Base-by-base conservation (phyloP, 2,797 vertebrate species). In the Xiphophorus birchmanni region DNA sequence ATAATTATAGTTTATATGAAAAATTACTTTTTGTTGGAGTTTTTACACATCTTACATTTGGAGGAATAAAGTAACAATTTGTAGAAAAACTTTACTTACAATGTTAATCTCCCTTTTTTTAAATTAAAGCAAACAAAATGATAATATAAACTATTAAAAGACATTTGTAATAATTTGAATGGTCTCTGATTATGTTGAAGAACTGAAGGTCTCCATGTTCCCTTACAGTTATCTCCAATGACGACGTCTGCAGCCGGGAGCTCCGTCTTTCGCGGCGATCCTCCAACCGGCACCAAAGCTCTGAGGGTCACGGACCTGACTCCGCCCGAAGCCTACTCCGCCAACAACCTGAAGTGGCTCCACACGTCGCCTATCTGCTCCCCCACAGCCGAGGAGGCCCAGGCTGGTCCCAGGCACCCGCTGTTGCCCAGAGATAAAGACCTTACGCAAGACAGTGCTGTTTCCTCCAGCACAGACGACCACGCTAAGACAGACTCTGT, bases 291-390 rank as follows among this genome's bases (percentile, higher is more conserved):
- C 54, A 74, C 90, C 88, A 93, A 95, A 86, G 86, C 94, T 77
- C 87, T 92, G 85, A 88, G 94, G 77, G 94, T 92, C 85, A 93
- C 92, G 2, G 94, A 96, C 88, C 94, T 94, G 86, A 90, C 94
- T 54, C 94, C 94, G 11, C 91, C 94, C 2, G 94, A 89, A 82
- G 92, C 95, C 40, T 95, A 94, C 91, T 95, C 95, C 0, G 93
- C 94, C 91, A 95, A 88, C 84, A 94, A 94, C 90, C 91, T 95
- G 83, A 96, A 96, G 91, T 96, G 95, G 96, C 95, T 96, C 75
- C 96, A 96, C 94, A 94, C 94, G 1, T 95, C 95, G 26, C 96
- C 95, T 74, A 95, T 96, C 91, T 95, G 95, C 92, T 96, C 95
- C 45, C 92, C 89, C 0, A 83, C 84, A 7, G 92, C 92, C 63